These are phyloP conservation scores for Discoglossus pictus DNA, from an alignment of 2,797 vertebrate species.

Conservation along the genomic window DNA sequence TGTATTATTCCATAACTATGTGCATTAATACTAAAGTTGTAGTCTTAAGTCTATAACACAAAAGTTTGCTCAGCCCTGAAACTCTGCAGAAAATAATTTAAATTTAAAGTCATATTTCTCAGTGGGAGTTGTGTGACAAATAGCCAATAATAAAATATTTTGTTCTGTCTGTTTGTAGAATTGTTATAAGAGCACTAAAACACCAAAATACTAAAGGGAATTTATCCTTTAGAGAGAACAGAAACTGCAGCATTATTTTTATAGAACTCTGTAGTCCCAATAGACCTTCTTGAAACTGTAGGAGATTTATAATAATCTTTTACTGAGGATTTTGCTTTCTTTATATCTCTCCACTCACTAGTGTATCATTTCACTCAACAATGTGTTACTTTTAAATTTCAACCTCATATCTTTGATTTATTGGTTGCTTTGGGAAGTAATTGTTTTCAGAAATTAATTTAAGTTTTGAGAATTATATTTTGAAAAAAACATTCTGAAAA, in stretches of 20 bases:
- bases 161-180: constrained; percentile 48
- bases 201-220: constrained; percentile 44
- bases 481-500: constrained; percentile 11
- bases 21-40: too few relatives aligned
- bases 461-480: constrained; percentile 21
- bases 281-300: constrained; percentile 47
- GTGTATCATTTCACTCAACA: constrained; percentile 56
- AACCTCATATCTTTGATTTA: constrained; percentile 63
- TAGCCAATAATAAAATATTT: constrained; percentile 46
- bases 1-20: too few relatives aligned
- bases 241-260: constrained; percentile 57
- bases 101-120: constrained; percentile 30
- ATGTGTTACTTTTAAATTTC: constrained; percentile 57
- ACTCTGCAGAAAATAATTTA: constrained; percentile 24
- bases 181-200: constrained; percentile 42
- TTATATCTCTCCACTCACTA: constrained; percentile 55
- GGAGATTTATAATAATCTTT: constrained; percentile 49
- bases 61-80: constrained; percentile 22
- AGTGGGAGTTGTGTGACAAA: constrained; percentile 34
- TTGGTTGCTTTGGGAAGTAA: constrained; percentile 47
- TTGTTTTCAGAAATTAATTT: constrained; percentile 48
- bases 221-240: constrained; percentile 47
- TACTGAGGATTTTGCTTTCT: constrained; percentile 54
- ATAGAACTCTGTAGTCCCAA: constrained; percentile 42
- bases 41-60: too few relatives aligned